A percentile compares a stretch with the other conserved stretches of the same genome.
phyloP scores from a whole-genome alignment of 2,888 invertebrate species.

The Antheraea assamensis region DNA sequence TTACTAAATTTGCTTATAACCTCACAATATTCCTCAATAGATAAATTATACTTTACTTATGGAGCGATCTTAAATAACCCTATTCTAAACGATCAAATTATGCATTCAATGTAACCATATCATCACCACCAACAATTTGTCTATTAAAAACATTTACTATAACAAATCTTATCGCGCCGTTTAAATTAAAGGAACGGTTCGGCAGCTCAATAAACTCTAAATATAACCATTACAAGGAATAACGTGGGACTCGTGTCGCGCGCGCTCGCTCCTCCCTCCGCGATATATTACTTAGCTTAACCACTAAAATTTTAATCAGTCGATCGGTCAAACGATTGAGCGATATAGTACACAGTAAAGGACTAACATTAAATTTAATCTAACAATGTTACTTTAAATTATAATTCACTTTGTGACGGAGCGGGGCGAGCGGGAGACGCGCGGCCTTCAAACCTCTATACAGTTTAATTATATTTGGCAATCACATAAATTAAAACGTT shows the following conservation, averaged over 20 bases:
- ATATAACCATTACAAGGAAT: conserved; percentile 53
- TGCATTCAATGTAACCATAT: conserved; percentile 68
- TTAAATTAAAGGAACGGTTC: conserved; percentile 64
- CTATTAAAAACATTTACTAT: conserved; percentile 72
- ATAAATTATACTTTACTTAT: conserved; percentile 81
- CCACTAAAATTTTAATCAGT: conserved; percentile 82
- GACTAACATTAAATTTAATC: conserved; percentile 83
- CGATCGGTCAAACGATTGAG: conserved; percentile 82
- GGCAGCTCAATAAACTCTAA: conserved; percentile 67
- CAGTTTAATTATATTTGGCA: conserved; percentile 76
- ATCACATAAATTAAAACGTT: conserved; percentile 77
- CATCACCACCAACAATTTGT: conserved; percentile 67
- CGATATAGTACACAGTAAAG: conserved; percentile 82
- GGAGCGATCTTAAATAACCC: conserved; percentile 82
- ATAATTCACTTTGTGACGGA: conserved; percentile 75
- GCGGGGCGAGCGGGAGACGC: conserved; percentile 52
- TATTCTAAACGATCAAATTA: conserved; percentile 81
- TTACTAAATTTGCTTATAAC: conserved; percentile 72
- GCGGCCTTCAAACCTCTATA: conserved; percentile 51
- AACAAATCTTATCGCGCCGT: conserved; percentile 67
- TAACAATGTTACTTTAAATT: conserved; percentile 82
- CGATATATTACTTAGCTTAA: conserved; percentile 76
- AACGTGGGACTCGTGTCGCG: conserved; percentile 39
- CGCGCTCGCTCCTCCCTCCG: conserved; percentile 39
- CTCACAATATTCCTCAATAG: conserved; percentile 73